A percentile compares a stretch with the other conserved stretches of the same genome.
Evolutionary conservation across 2,797 vertebrate genomes (phyloP).

Genomic region (Mormyrus hasselquistii): DNA sequence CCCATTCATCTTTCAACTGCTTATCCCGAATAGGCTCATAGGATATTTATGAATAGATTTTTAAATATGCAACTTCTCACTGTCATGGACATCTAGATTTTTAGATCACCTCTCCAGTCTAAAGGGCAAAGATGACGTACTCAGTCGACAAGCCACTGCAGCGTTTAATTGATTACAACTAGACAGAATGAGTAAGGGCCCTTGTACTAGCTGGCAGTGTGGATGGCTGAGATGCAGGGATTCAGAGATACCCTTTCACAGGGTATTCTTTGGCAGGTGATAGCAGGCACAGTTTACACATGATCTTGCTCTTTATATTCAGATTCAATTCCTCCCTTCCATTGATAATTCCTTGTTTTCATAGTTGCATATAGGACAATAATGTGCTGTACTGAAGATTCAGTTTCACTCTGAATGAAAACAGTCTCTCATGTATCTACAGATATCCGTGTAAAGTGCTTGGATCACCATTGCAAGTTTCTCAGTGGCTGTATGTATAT

Average conservation of each 20-base stretch:
- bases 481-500: background rate
- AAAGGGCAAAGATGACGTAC: conserved; percentile 9
- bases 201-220: background rate
- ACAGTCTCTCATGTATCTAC: background rate
- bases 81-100: background rate
- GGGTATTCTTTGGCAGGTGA: background rate
- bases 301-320: background rate
- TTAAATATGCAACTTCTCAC: background rate
- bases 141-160: background rate
- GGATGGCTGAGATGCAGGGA: background rate
- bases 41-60: background rate
- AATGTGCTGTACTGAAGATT: background rate
- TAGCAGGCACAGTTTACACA: background rate
- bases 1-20: background rate
- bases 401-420: background rate
- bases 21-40: background rate
- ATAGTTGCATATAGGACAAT: background rate
- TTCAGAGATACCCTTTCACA: background rate
- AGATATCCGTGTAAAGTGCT: background rate
- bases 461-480: background rate
- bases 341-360: background rate
- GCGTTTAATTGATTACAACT: background rate
- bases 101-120: background rate
- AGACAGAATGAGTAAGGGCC: background rate
- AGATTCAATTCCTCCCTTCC: background rate